These are phyloP conservation scores for Drosophila kanapiae DNA, from an alignment of 1,140 invertebrate genomes.

Conservation along the genomic window DNA sequence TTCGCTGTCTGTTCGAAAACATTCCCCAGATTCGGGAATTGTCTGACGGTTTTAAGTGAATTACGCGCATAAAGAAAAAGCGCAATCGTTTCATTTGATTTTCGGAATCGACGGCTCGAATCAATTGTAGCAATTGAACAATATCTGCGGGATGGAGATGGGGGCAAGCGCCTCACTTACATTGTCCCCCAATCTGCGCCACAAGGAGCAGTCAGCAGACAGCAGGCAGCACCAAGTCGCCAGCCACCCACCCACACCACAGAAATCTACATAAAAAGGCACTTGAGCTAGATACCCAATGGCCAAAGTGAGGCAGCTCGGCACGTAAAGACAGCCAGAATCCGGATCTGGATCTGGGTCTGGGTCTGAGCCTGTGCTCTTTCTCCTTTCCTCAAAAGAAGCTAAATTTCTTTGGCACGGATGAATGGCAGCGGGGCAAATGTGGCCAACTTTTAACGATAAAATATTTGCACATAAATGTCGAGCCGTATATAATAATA, in stretches of 20 bases:
- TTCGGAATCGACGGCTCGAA: slow-evolving; percentile 41
- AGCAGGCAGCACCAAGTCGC: neutral
- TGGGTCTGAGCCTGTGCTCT: slow-evolving; percentile 15
- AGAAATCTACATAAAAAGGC: slow-evolving; percentile 76
- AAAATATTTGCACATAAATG: slow-evolving; percentile 84
- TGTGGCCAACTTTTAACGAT: slow-evolving; percentile 71
- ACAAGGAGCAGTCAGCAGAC: neutral
- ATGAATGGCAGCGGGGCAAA: slow-evolving; percentile 43
- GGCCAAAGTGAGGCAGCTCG: slow-evolving; percentile 31
- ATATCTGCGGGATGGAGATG: slow-evolving; percentile 35
- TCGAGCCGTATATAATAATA: slow-evolving; percentile 80
- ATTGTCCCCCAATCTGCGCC: slow-evolving; percentile 10
- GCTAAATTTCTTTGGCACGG: slow-evolving; percentile 34
- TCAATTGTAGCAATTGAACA: slow-evolving; percentile 80
- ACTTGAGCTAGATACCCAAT: slow-evolving; percentile 69
- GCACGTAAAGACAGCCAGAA: slow-evolving; percentile 33
- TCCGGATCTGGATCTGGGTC: slow-evolving; percentile 23
- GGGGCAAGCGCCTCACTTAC: neutral
- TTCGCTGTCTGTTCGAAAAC: slow-evolving; percentile 11
- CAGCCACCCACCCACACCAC: slow-evolving; percentile 16
- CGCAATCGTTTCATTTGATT: slow-evolving; percentile 75
- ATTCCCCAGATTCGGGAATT: slow-evolving; percentile 19
- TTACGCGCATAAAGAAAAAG: slow-evolving; percentile 59
- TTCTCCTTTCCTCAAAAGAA: slow-evolving; percentile 9
- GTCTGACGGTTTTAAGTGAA: slow-evolving; percentile 49